phyloP scores from a whole-genome alignment of 1,140 invertebrate species.

The Tetragnatha versicolor region DNA sequence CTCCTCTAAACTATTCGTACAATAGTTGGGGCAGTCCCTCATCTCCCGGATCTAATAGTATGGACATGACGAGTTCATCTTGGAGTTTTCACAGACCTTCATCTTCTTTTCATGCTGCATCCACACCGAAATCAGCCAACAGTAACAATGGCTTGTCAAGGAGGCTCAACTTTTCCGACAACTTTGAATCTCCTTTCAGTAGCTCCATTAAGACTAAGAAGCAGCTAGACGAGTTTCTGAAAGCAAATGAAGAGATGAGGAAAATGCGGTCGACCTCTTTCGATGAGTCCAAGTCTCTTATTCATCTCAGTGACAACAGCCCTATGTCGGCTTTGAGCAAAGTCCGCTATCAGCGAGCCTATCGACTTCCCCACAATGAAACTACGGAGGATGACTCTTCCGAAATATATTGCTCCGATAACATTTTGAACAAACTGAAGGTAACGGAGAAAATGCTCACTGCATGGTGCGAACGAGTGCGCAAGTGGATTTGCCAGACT shows the following conservation, averaged over 20 bases:
- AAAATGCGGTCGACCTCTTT: conserved; percentile 9
- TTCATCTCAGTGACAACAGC: conserved; percentile 60
- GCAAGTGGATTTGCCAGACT: conserved; percentile 78
- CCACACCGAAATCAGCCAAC: conserved; percentile 22
- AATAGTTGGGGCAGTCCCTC: conserved; percentile 36
- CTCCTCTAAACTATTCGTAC: conserved; percentile 30
- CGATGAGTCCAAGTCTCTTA: conserved; percentile 35
- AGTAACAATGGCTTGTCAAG: not conserved
- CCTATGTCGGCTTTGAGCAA: conserved; percentile 59
- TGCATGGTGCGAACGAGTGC: conserved; percentile 64
- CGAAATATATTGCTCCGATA: conserved; percentile 57
- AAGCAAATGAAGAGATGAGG: conserved; percentile 58
- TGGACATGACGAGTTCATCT: conserved; percentile 44
- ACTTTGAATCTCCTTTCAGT: conserved; percentile 12
- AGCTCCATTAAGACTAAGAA: conserved; percentile 21
- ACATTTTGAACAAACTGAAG: conserved; percentile 31
- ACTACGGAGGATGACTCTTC: conserved; percentile 58
- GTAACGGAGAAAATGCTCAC: conserved; percentile 52
- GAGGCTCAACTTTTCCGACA: conserved; percentile 13
- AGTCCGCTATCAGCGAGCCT: conserved; percentile 63
- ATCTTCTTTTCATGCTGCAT: not conserved
- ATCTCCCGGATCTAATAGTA: not conserved
- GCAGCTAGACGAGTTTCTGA: conserved; percentile 59
- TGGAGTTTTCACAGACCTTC: conserved; percentile 14
- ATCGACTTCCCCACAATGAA: conserved; percentile 59